Evolutionary conservation across 2,113 vertebrate species (phyloP).

Genomic region (Misgurnus anguillicaudatus): DNA sequence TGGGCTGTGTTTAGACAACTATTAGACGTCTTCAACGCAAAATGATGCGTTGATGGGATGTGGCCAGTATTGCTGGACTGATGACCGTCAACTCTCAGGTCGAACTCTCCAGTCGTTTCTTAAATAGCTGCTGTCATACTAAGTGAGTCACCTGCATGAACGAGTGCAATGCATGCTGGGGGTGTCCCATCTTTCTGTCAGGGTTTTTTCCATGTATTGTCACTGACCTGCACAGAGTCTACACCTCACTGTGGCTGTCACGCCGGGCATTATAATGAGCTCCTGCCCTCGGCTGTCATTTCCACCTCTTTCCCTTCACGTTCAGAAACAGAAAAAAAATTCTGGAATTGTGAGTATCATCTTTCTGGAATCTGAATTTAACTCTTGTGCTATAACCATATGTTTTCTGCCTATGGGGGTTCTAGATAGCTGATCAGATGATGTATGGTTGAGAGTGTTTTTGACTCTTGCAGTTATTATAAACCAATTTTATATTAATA

Average conservation of each 20-base stretch:
- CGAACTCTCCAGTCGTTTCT: constrained; percentile 28
- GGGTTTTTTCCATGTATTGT: constrained; percentile 38
- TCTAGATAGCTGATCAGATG: too few relatives aligned
- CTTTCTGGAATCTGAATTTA: neutral
- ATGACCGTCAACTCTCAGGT: constrained; percentile 4
- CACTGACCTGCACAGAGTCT: constrained; percentile 61
- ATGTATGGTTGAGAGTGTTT: too few relatives aligned
- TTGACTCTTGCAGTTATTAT: too few relatives aligned
- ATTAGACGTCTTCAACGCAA: too few relatives aligned
- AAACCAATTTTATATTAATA: too few relatives aligned
- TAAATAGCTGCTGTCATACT: constrained; percentile 42
- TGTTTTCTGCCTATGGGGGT: too few relatives aligned
- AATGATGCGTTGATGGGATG: too few relatives aligned
- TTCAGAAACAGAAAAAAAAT: neutral
- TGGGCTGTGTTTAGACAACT: too few relatives aligned
- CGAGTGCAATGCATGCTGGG: constrained; percentile 45
- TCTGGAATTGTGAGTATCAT: neutral
- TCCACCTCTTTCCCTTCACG: constrained; percentile 2
- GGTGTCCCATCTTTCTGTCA: constrained; percentile 45
- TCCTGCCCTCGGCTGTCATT: constrained; percentile 46
- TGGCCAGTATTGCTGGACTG: neutral
- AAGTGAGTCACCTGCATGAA: constrained; percentile 27
- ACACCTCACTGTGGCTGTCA: constrained; percentile 57
- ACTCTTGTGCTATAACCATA: neutral
- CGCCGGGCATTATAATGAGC: constrained; percentile 69